phyloP scores from a whole-genome alignment of 2,888 invertebrate species.

The Xanthorhoe spadicearia region DNA sequence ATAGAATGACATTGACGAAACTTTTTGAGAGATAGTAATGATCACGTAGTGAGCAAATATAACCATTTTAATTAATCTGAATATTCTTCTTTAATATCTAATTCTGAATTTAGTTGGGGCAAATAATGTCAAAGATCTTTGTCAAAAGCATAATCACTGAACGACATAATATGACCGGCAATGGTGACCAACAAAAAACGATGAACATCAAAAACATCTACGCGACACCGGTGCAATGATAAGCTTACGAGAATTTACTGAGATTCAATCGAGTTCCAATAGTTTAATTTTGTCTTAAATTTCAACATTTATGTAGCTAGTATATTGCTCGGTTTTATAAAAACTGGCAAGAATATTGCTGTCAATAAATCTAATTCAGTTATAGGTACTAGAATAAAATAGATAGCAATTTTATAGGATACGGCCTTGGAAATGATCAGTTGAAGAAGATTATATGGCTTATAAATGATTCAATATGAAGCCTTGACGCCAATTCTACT shows the following conservation, averaged over 20 bases:
- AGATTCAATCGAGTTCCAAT: slow-evolving; percentile 68
- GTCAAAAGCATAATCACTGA: slow-evolving; percentile 40
- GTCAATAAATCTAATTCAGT: not conserved
- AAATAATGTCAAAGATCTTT: not conserved
- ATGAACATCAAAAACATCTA: slow-evolving; percentile 78
- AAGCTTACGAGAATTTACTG: slow-evolving; percentile 70
- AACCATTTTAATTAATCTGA: too few species aligned
- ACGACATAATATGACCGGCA: slow-evolving; percentile 64
- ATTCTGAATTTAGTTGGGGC: too few species aligned
- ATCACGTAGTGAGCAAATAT: too few species aligned
- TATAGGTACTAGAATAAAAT: not conserved
- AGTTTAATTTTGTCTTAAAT: not conserved
- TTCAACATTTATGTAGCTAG: not conserved
- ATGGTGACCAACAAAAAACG: slow-evolving; percentile 69
- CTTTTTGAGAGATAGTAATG: not conserved
- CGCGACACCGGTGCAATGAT: slow-evolving; percentile 79
- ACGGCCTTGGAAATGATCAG: not conserved
- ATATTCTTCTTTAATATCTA: too few species aligned
- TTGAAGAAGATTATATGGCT: not conserved
- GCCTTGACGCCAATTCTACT: not conserved
- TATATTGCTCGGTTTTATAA: not conserved
- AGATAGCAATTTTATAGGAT: not conserved
- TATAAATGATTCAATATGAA: not conserved
- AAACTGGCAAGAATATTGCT: not conserved
- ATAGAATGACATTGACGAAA: too few species aligned